These are phyloP conservation scores for Glossophaga mutica DNA, from an alignment of 2,797 vertebrate species.

Conservation along the genomic window DNA sequence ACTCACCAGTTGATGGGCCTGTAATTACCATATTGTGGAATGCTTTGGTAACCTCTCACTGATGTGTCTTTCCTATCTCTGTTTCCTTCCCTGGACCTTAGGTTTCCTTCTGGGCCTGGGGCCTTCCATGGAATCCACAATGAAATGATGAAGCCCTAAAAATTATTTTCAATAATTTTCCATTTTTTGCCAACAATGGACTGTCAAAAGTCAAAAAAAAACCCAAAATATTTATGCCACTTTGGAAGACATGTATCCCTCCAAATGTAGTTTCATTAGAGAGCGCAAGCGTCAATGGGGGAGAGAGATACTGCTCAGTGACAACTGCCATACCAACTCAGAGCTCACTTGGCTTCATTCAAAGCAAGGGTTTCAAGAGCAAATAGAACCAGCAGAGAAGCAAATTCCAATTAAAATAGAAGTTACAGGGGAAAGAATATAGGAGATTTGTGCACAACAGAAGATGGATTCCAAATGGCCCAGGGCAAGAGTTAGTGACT, in stretches of 20 bases:
- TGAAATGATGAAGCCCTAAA: background rate
- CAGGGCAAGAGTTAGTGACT: background rate
- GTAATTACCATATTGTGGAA: background rate
- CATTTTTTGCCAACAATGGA: background rate
- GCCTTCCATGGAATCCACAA: background rate
- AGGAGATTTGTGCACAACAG: background rate
- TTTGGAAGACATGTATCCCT: background rate
- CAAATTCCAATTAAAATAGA: background rate
- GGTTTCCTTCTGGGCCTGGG: background rate
- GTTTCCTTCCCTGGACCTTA: background rate
- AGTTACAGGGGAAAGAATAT: background rate
- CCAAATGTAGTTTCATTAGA: background rate
- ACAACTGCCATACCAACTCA: background rate
- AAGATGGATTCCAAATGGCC: background rate
- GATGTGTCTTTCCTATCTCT: background rate
- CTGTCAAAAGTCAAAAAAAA: background rate
- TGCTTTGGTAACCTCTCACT: background rate
- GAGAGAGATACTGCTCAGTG: background rate
- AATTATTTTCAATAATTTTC: background rate
- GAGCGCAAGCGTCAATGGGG: background rate
- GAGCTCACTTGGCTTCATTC: background rate
- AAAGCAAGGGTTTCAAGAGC: background rate
- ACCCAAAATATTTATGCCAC: background rate
- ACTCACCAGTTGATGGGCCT: background rate
- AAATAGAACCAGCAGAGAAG: background rate